These are phyloP conservation scores for Typhlichthys eigenmanni DNA, from an alignment of 2,797 vertebrate species.

Conservation along the genomic window DNA sequence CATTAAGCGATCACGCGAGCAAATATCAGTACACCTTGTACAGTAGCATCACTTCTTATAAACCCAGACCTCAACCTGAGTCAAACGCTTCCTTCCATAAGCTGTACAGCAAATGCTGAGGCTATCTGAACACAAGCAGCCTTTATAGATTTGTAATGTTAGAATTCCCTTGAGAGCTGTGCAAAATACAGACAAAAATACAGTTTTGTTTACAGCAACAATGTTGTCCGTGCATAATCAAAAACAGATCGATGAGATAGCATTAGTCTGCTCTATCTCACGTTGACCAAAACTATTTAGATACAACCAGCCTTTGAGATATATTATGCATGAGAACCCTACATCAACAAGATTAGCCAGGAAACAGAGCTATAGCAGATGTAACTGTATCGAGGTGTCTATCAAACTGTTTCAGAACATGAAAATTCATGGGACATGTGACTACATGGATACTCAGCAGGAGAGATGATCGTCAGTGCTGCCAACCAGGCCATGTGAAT, in stretches of 20 bases:
- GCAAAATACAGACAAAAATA: background rate
- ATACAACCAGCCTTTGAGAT: background rate
- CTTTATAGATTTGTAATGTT: conserved; percentile 9
- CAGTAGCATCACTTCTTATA: conserved; percentile 47
- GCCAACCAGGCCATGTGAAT: background rate
- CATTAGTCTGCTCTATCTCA: conserved; percentile 5
- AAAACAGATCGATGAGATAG: too few relatives aligned
- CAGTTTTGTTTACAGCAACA: background rate
- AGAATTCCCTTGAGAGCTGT: background rate
- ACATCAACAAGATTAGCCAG: too few relatives aligned
- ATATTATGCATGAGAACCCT: too few relatives aligned
- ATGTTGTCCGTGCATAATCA: background rate
- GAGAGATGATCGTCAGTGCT: background rate
- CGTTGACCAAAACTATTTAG: conserved; percentile 1
- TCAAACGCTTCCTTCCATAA: conserved; percentile 41
- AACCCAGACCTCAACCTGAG: conserved; percentile 40
- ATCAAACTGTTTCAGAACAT: conserved; percentile 11
- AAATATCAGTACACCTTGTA: conserved; percentile 64
- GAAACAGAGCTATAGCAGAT: too few relatives aligned
- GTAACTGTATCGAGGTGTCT: too few relatives aligned
- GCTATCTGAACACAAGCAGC: conserved; percentile 13
- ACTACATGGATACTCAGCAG: background rate
- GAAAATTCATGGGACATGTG: background rate
- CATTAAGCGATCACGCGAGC: conserved; percentile 67
- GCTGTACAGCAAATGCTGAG: conserved; percentile 12